A percentile compares a stretch with the other conserved stretches of the same genome.
phyloP scores from a whole-genome alignment of 2,888 invertebrate species.

The Drosophila gaucha region DNA sequence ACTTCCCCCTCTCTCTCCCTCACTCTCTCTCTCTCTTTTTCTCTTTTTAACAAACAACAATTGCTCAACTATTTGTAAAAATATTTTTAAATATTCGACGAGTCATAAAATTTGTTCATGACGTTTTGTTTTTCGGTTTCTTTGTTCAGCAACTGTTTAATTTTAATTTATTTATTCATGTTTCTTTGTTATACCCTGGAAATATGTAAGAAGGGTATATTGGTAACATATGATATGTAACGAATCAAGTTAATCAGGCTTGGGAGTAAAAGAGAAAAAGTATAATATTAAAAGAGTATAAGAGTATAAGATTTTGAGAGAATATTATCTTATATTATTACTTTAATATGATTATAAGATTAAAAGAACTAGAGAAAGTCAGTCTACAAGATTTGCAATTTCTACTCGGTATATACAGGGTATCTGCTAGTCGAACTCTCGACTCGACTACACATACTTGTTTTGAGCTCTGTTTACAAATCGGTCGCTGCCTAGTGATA shows the following conservation, averaged over 20 bases:
- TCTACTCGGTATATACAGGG: background rate
- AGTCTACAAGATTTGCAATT: too few relatives aligned
- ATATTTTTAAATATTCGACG: background rate
- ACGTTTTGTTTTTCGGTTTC: conserved; percentile 15
- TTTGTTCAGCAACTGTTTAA: conserved; percentile 44
- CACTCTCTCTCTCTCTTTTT: too few relatives aligned
- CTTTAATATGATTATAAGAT: background rate
- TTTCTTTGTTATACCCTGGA: conserved; percentile 4
- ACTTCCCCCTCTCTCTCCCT: background rate
- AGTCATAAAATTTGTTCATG: conserved; percentile 18
- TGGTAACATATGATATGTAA: too few relatives aligned
- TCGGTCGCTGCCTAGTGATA: conserved; percentile 42
- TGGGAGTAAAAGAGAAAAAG: too few relatives aligned
- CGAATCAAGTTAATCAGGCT: too few relatives aligned
- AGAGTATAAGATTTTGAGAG: background rate
- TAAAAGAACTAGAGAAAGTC: background rate
- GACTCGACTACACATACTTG: background rate
- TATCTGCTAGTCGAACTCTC: background rate
- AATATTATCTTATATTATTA: too few relatives aligned
- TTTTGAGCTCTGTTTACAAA: conserved; percentile 29
- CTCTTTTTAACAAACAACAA: background rate
- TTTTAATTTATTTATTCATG: conserved; percentile 29
- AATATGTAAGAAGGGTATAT: background rate
- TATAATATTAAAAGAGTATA: background rate
- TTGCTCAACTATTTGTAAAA: conserved; percentile 1